Evolutionary conservation across 2,797 vertebrate species (phyloP).

Genomic region (Artibeus jamaicensis): DNA sequence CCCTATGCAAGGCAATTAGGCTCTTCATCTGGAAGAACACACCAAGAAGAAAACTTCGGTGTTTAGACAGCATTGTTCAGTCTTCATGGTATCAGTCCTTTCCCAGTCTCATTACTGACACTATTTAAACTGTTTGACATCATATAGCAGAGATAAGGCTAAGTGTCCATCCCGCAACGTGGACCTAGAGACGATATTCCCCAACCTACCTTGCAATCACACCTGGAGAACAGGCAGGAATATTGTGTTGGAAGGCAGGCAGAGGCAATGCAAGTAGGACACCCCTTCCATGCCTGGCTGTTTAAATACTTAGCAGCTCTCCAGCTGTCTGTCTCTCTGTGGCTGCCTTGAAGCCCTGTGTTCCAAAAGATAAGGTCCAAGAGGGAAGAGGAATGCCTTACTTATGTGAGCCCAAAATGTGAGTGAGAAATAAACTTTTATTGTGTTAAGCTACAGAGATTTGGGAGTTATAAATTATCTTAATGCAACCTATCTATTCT

Average conservation of each 20-base stretch:
- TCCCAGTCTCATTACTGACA: not conserved
- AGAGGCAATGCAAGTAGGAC: not conserved
- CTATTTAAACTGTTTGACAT: not conserved
- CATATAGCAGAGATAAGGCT: not conserved
- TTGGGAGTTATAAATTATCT: not conserved
- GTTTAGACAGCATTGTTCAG: not conserved
- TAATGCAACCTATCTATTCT: not conserved
- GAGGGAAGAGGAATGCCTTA: not conserved
- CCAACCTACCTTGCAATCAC: not conserved
- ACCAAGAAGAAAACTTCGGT: not conserved
- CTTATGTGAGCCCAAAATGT: not conserved
- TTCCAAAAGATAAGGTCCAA: not conserved
- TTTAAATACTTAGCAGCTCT: not conserved
- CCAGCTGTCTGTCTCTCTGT: not conserved
- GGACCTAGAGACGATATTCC: not conserved
- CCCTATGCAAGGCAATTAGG: not conserved
- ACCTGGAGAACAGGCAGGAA: not conserved
- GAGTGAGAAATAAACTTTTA: not conserved
- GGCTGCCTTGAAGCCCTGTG: not conserved
- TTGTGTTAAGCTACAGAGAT: not conserved
- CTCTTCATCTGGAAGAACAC: not conserved
- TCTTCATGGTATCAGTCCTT: not conserved
- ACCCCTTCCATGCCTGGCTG: too few species aligned
- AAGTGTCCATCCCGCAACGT: not conserved
- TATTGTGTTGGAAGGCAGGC: rapidly evolving